Evolutionary conservation across 1,140 invertebrate genomes (phyloP).

Genomic region (Macrocentrus cingulum): DNA sequence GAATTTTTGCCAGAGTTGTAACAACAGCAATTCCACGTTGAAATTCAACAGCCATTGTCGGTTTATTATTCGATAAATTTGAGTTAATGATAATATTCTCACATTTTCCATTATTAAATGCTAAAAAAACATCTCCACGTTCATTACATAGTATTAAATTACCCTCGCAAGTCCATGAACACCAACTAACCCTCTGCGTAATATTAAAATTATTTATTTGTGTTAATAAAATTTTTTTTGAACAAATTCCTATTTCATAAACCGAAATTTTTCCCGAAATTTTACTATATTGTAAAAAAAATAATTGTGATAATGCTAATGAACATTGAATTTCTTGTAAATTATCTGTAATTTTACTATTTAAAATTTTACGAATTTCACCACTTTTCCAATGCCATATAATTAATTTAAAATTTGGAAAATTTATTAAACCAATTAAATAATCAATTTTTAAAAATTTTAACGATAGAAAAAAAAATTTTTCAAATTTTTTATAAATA

Average conservation of each 20-base stretch:
- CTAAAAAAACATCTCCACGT: conserved; percentile 33
- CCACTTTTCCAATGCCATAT: no score
- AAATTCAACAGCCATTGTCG: conserved; percentile 22
- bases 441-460: no score
- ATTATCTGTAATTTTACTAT: no score
- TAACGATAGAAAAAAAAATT: no score
- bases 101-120: conserved; percentile 33
- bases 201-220: conserved; percentile 1
- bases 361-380: no score
- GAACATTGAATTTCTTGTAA: no score
- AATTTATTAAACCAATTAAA: no score
- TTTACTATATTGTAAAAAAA: conserved; percentile 32
- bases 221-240: conserved; percentile 36
- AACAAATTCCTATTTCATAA: conserved; percentile 39
- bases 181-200: conserved; percentile 28
- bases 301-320: conserved; percentile 24
- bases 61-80: not conserved
- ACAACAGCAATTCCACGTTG: conserved; percentile 32
- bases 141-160: conserved; percentile 38
- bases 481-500: no score
- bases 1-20: no score
- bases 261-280: conserved; percentile 25
- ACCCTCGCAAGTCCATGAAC: conserved; percentile 39
- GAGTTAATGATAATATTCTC: conserved; percentile 14
- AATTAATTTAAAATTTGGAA: no score